phyloP scores from a whole-genome alignment of 2,797 vertebrate genomes.

The Scarus forsteni region DNA sequence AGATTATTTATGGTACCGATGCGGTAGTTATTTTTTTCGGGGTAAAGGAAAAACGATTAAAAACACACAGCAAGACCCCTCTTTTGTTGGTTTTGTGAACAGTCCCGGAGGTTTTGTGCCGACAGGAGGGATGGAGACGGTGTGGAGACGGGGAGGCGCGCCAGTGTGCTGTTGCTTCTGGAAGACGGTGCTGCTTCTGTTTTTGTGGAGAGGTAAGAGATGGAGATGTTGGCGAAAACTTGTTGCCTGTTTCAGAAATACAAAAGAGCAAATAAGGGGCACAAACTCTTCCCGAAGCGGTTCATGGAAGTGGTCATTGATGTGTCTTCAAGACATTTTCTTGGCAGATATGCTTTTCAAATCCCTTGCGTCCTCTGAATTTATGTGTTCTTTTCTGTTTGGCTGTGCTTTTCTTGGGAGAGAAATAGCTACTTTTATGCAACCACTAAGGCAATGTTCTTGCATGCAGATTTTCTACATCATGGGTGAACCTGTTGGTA shows the following conservation, averaged over 20 bases:
- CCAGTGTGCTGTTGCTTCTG: conserved; percentile 58
- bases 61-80: not conserved
- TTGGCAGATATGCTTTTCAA: too few species aligned
- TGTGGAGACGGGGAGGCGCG: conserved; percentile 44
- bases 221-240: conserved; percentile 39
- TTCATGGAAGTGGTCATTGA: not conserved
- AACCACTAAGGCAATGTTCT: fast-evolving
- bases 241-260: conserved; percentile 52
- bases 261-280: not conserved
- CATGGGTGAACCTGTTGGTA: too few species aligned
- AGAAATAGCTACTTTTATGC: not conserved
- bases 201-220: conserved; percentile 77
- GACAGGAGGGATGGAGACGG: conserved; percentile 66
- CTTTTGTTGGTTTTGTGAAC: conserved; percentile 34
- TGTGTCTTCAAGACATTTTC: not conserved
- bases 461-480: too few species aligned
- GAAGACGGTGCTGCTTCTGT: conserved; percentile 66
- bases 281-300: not conserved
- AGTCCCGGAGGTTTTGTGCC: conserved; percentile 36
- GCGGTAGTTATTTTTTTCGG: conserved; percentile 46
- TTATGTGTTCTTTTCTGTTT: not conserved
- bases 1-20: conserved; percentile 58
- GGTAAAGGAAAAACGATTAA: not conserved
- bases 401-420: too few species aligned
- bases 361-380: too few species aligned